Conservation (phyloP, 30 jellyfish, hydroid and myxozoan genomes). For the Clytia hemisphaerica region DNA sequence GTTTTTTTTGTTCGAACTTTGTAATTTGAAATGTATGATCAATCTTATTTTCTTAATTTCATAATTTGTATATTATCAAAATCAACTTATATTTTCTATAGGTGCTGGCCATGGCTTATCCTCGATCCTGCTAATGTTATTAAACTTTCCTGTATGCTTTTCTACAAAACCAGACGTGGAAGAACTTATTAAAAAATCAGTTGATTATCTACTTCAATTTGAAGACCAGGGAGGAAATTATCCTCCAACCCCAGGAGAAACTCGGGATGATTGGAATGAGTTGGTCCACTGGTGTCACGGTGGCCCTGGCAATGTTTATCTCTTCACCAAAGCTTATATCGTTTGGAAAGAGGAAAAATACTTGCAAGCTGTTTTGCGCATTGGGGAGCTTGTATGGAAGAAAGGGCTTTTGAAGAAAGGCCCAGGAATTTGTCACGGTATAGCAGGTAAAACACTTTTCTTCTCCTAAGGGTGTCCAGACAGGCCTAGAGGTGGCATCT, state of each 20-base stretch:
- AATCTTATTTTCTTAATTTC: no score
- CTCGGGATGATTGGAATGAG: slow-evolving; percentile 91
- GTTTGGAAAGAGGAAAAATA: slow-evolving; percentile 89
- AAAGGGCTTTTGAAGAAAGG: slow-evolving; percentile 91
- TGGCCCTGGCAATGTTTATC: slow-evolving; percentile 82
- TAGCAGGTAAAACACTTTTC: slow-evolving; percentile 57
- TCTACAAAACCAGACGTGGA: slow-evolving; percentile 63
- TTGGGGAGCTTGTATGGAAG: slow-evolving; percentile 84
- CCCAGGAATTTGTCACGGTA: slow-evolving; percentile 98
- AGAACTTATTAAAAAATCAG: slow-evolving; percentile 69
- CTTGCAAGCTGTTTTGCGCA: slow-evolving; percentile 70
- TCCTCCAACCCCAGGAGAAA: slow-evolving; percentile 86
- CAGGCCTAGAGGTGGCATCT: no score
- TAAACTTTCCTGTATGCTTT: slow-evolving; percentile 78
- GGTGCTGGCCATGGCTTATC: slow-evolving; percentile 98
- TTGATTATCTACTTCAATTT: slow-evolving; percentile 54
- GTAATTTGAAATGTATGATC: no score
- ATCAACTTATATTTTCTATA: slow-evolving; percentile 1
- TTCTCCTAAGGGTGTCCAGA: no score
- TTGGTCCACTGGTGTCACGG: slow-evolving; percentile 99
- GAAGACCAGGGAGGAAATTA: slow-evolving; percentile 75
- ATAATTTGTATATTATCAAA: no score
- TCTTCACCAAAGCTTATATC: slow-evolving; percentile 72
- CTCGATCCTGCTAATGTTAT: slow-evolving; percentile 56
- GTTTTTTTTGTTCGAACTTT: no score